Conservation (phyloP, 2,113 vertebrate genomes). For the Pardalotus punctatus region DNA sequence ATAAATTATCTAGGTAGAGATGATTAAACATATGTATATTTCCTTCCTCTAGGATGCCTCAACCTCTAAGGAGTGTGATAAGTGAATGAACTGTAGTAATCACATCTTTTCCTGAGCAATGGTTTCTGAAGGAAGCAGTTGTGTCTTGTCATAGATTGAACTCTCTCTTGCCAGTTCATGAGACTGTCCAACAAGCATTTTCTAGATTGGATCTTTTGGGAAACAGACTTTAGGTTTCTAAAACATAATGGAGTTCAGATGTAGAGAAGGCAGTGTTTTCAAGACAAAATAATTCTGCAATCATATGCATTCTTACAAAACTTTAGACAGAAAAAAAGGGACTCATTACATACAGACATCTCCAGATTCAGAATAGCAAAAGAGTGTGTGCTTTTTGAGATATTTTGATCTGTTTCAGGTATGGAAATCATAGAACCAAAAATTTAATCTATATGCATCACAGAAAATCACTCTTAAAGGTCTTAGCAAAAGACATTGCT, state of each 20-base stretch:
- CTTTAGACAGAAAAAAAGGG: background rate
- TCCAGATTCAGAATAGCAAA: background rate
- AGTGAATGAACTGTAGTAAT: background rate
- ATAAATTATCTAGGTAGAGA: background rate
- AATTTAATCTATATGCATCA: background rate
- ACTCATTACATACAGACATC: background rate
- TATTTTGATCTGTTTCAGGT: background rate
- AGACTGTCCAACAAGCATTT: background rate
- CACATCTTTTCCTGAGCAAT: background rate
- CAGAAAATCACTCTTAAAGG: background rate
- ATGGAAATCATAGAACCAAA: background rate
- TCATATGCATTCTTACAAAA: fast-evolving
- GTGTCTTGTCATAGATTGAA: background rate
- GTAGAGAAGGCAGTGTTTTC: background rate
- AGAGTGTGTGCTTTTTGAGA: background rate
- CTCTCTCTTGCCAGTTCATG: background rate
- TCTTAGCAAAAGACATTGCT: background rate
- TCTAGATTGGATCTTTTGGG: background rate
- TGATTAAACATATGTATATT: background rate
- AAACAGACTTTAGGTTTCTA: background rate
- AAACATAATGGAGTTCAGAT: background rate
- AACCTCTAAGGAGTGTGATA: background rate
- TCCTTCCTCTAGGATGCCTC: background rate
- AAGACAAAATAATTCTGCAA: background rate
- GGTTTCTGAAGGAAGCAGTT: background rate